Evolutionary conservation across 2,888 invertebrate genomes (phyloP).

Genomic region (Conistra vaccinii): DNA sequence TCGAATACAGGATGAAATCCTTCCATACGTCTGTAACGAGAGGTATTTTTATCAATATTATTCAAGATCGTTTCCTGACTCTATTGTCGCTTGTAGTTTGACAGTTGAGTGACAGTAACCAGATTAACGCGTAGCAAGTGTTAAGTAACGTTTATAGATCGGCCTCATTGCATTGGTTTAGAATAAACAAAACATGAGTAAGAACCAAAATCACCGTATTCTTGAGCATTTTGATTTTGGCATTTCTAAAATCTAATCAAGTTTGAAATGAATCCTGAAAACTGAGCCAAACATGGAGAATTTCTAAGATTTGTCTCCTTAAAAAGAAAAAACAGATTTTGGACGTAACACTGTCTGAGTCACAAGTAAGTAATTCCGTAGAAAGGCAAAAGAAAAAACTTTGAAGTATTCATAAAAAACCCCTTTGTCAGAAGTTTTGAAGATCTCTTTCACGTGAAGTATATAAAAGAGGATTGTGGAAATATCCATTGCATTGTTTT

Average conservation of each 20-base stretch:
- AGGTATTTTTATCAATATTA: background rate
- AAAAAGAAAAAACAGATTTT: no score
- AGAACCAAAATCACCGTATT: background rate
- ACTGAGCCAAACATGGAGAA: no score
- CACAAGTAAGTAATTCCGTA: slow-evolving; percentile 5
- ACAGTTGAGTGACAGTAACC: background rate
- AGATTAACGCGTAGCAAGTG: background rate
- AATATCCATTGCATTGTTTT: slow-evolving; percentile 31
- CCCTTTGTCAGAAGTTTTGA: slow-evolving; percentile 49
- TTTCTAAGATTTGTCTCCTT: no score
- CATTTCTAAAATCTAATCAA: no score
- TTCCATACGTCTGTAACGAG: background rate
- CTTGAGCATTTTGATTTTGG: background rate
- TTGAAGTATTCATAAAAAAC: slow-evolving; percentile 27
- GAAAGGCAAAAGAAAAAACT: slow-evolving; percentile 28
- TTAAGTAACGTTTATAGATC: background rate
- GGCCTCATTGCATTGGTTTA: background rate
- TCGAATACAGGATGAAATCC: background rate
- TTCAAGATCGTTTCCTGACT: background rate
- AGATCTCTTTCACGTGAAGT: slow-evolving; percentile 21
- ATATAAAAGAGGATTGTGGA: slow-evolving; percentile 21
- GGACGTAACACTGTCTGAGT: slow-evolving; percentile 5
- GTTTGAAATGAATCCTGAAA: no score
- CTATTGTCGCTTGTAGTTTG: background rate
- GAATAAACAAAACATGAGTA: background rate